phyloP scores from a whole-genome alignment of 2,113 vertebrate genomes.

The Cyrtonyx montezumae region DNA sequence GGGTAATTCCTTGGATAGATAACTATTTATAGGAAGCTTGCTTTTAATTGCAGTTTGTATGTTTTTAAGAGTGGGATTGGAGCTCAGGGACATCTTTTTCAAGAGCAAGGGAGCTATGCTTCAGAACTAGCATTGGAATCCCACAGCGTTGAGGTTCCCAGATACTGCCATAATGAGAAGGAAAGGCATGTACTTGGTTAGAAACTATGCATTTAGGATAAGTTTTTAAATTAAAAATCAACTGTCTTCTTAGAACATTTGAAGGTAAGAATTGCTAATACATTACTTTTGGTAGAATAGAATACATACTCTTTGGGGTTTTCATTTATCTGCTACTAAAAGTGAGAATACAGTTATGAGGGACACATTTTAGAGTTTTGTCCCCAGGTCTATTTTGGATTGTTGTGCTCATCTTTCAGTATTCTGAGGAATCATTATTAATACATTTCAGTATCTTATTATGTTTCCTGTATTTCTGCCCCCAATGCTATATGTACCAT shows the following conservation, averaged over 20 bases:
- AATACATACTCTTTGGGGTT: neutral
- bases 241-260: neutral
- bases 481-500: neutral
- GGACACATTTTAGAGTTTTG: neutral
- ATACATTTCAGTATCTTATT: neutral
- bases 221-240: neutral
- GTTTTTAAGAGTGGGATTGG: neutral
- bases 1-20: neutral
- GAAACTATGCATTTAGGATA: neutral
- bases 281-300: neutral
- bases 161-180: neutral
- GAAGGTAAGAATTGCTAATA: neutral
- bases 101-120: neutral
- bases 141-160: neutral
- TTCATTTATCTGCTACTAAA: neutral
- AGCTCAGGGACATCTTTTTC: neutral
- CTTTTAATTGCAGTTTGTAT: neutral
- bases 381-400: neutral
- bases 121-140: rapidly evolving
- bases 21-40: neutral
- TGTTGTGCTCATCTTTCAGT: neutral
- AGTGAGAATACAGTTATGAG: neutral
- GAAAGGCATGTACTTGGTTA: neutral
- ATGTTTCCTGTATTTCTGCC: neutral
- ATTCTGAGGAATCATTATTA: neutral